phyloP scores from a whole-genome alignment of 2,888 invertebrate genomes.

The Clepsis dumicolana region DNA sequence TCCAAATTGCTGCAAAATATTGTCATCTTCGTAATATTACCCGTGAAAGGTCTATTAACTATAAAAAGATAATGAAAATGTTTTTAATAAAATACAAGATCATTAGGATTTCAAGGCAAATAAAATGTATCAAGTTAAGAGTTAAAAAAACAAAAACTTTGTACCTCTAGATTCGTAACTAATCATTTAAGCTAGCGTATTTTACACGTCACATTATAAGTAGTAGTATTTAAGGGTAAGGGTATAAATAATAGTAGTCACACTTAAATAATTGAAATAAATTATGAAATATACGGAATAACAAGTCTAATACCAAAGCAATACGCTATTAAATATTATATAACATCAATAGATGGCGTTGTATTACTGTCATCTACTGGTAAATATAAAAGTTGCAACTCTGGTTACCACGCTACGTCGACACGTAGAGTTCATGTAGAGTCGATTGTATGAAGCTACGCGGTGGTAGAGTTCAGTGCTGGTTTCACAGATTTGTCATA shows the following conservation, averaged over 20 bases:
- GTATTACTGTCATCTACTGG: slow-evolving; percentile 23
- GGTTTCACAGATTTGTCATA: neutral
- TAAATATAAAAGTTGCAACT: slow-evolving; percentile 1
- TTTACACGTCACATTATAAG: too few relatives aligned
- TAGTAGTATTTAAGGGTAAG: too few relatives aligned
- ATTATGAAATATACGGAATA: too few relatives aligned
- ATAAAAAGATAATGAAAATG: neutral
- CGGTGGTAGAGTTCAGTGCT: neutral
- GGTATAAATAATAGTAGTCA: too few relatives aligned
- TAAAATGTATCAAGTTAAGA: neutral
- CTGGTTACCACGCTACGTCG: neutral
- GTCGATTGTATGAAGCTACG: neutral
- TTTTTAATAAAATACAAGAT: slow-evolving; percentile 1
- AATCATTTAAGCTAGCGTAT: neutral
- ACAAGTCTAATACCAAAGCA: neutral
- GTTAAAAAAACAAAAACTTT: neutral
- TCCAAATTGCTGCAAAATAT: slow-evolving; percentile 71
- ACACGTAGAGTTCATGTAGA: neutral
- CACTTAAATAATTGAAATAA: too few relatives aligned
- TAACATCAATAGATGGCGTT: slow-evolving; percentile 20
- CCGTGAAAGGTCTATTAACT: slow-evolving; percentile 1
- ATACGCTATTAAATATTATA: neutral
- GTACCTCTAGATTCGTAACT: neutral
- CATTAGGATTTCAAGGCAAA: neutral
- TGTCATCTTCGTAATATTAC: slow-evolving; percentile 48